Conservation (phyloP, 2,113 vertebrate genomes). For the Balaeniceps rex region DNA sequence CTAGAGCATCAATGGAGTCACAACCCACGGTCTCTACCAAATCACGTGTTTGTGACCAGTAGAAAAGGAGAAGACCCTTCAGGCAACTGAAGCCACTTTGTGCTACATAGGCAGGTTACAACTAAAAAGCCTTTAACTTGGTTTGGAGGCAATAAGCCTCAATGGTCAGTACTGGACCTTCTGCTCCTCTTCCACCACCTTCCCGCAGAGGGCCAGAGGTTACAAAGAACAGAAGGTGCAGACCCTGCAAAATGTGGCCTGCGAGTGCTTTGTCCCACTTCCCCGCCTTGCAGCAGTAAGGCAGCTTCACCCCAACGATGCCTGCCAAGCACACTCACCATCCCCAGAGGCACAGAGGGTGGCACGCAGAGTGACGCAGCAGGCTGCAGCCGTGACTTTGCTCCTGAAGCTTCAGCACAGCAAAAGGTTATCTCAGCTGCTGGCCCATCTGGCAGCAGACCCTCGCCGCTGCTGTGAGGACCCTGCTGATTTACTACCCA, state of each 20-base stretch:
- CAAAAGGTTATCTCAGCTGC: background rate
- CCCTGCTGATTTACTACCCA: background rate
- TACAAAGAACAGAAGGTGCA: background rate
- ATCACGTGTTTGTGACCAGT: background rate
- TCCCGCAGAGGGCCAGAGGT: fast-evolving
- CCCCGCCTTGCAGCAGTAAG: background rate
- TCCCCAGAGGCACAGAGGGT: background rate
- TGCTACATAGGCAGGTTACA: background rate
- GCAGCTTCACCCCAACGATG: background rate
- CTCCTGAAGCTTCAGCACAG: background rate
- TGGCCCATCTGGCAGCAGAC: background rate
- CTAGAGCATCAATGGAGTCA: background rate
- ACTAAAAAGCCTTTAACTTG: background rate
- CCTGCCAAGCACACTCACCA: background rate
- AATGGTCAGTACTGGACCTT: background rate
- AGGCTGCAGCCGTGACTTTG: background rate
- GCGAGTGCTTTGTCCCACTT: background rate
- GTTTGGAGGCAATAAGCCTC: background rate
- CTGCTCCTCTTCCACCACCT: background rate
- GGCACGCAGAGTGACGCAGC: background rate
- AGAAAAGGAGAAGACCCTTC: background rate
- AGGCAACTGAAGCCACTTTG: background rate
- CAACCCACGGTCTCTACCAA: background rate
- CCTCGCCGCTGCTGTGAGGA: background rate
- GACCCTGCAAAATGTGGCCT: background rate